These are phyloP conservation scores for Merops nubicus DNA, from an alignment of 2,113 vertebrate genomes.

Conservation along the genomic window DNA sequence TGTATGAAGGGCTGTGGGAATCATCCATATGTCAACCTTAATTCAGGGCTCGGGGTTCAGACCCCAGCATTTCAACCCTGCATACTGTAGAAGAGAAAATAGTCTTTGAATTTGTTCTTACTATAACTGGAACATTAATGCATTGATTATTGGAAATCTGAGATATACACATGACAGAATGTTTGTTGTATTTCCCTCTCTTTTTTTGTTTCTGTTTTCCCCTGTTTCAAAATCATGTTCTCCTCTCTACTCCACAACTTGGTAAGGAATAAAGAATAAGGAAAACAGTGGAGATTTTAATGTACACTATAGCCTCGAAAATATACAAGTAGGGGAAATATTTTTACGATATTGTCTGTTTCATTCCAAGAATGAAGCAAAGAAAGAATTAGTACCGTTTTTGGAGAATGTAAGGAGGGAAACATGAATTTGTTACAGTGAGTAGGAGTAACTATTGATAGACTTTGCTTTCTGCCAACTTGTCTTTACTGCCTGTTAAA, in stretches of 20 bases:
- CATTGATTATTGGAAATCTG: background rate
- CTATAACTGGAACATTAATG: background rate
- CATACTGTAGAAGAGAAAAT: background rate
- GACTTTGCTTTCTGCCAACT: background rate
- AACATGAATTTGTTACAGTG: background rate
- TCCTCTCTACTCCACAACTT: background rate
- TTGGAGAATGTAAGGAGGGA: background rate
- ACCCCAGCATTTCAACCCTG: too few relatives aligned
- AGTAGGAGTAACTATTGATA: background rate
- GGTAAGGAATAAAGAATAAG: background rate
- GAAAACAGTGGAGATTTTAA: background rate
- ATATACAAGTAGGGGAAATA: background rate
- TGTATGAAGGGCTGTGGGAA: too few relatives aligned
- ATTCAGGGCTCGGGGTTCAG: too few relatives aligned
- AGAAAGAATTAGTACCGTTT: background rate
- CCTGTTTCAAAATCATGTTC: background rate
- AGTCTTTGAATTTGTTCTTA: background rate
- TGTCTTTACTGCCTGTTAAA: background rate
- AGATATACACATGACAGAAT: background rate
- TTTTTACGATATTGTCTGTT: background rate
- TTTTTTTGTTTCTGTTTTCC: too few relatives aligned
- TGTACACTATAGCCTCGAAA: background rate
- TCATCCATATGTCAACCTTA: too few relatives aligned
- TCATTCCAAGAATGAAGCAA: background rate
- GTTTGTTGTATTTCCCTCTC: background rate